Conservation (phyloP, 2,888 invertebrate species). For the Leucophenga maculata region DNA sequence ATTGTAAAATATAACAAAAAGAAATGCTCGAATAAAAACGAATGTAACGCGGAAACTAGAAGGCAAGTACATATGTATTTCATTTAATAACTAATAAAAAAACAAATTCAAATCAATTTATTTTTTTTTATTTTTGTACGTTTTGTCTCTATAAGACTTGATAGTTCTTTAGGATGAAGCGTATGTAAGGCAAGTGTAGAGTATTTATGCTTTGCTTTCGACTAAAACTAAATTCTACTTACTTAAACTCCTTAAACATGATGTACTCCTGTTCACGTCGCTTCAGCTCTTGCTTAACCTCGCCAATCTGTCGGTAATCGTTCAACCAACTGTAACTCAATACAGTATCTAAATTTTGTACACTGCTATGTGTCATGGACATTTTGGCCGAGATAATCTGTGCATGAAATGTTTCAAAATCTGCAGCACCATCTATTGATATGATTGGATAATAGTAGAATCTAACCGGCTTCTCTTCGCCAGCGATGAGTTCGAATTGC, state of each 20-base stretch:
- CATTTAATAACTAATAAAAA: too few relatives aligned
- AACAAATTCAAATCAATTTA: too few relatives aligned
- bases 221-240: too few relatives aligned
- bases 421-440: slow-evolving; percentile 50
- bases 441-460: slow-evolving; percentile 67
- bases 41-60: too few relatives aligned
- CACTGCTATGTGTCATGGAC: slow-evolving; percentile 50
- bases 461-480: slow-evolving; percentile 60
- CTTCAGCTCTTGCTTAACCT: slow-evolving; percentile 70
- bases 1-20: too few relatives aligned
- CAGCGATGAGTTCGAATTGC: slow-evolving; percentile 65
- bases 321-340: slow-evolving; percentile 68
- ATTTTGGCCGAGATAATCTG: slow-evolving; percentile 57
- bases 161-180: too few relatives aligned
- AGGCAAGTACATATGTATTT: too few relatives aligned
- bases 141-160: too few relatives aligned
- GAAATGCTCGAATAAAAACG: too few relatives aligned
- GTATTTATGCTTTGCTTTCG: too few relatives aligned
- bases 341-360: slow-evolving; percentile 39
- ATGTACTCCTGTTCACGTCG: slow-evolving; percentile 71
- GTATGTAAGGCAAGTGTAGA: too few relatives aligned
- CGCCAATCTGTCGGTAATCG: slow-evolving; percentile 67
- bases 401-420: slow-evolving; percentile 64
- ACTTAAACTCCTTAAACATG: slow-evolving; percentile 68
- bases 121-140: too few relatives aligned